Conservation (phyloP, 2,888 invertebrate genomes). For the Axea sp. region DNA sequence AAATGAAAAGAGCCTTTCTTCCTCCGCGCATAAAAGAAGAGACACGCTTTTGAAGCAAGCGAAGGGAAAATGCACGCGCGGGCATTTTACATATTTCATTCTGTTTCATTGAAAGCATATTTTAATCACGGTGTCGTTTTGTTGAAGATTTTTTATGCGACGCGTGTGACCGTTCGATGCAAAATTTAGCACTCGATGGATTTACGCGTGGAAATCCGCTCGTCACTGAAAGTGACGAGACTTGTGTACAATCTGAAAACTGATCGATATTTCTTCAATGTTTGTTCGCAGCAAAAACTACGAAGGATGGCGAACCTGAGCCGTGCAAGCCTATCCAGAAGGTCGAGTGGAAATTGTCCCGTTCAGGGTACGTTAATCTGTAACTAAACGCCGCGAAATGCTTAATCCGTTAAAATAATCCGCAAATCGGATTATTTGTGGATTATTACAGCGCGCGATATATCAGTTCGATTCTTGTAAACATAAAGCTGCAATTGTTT, state of each 20-base stretch:
- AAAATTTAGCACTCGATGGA: too few species aligned
- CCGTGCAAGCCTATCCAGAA: conserved; percentile 96
- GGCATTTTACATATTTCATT: background rate
- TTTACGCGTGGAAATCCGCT: too few species aligned
- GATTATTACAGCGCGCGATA: too few species aligned
- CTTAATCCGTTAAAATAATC: conserved; percentile 38
- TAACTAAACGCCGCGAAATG: conserved; percentile 32
- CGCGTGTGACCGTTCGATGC: too few species aligned
- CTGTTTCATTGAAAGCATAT: too few species aligned
- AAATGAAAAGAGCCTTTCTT: conserved; percentile 15
- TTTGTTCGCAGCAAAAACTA: conserved; percentile 87
- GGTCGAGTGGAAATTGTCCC: conserved; percentile 96
- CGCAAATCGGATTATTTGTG: conserved; percentile 34
- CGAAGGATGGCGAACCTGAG: conserved; percentile 95
- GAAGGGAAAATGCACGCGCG: background rate
- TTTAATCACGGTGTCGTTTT: too few species aligned
- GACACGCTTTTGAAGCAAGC: conserved; percentile 2
- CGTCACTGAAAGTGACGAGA: too few species aligned
- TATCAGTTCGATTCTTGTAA: conserved; percentile 22
- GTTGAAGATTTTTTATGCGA: background rate
- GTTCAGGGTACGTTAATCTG: conserved; percentile 84
- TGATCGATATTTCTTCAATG: too few species aligned
- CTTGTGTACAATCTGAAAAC: too few species aligned
- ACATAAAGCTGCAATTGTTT: background rate
- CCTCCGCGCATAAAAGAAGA: conserved; percentile 8